These are phyloP conservation scores for Beroe ovata DNA, from an alignment of 37 sponge, comb jelly and placozoan species.

Conservation along the genomic window DNA sequence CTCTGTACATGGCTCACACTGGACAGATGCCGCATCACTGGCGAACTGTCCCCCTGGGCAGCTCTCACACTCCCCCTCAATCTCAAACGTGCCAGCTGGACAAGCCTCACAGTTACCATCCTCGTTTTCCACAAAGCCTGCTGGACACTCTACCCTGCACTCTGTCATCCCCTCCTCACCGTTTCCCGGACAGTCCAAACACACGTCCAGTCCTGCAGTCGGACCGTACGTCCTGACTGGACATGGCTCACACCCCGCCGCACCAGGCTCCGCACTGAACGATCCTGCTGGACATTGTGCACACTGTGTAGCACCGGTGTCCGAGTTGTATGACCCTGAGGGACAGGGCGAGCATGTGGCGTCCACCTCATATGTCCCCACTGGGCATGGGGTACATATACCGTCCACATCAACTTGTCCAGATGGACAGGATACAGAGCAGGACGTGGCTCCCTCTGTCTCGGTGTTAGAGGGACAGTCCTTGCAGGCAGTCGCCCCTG, in stretches of 20 bases:
- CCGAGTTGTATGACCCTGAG: constrained; percentile 7
- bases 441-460: constrained; percentile 13
- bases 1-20: neutral
- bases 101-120: neutral
- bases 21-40: neutral
- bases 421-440: neutral
- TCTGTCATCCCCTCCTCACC: neutral
- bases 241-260: neutral
- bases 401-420: constrained; percentile 6
- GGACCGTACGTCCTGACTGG: neutral
- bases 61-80: neutral
- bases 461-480: neutral
- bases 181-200: constrained; percentile 4
- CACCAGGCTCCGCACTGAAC: neutral
- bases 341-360: neutral
- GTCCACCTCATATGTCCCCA: neutral
- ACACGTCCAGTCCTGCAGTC: neutral
- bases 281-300: neutral
- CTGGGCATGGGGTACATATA: constrained; percentile 8
- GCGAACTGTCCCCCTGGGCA: neutral
- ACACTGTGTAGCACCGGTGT: neutral
- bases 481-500: constrained; percentile 15
- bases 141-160: neutral
- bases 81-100: neutral
- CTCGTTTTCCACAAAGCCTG: neutral